A percentile compares a stretch with the other conserved stretches of the same genome.
phyloP scores from a whole-genome alignment of 2,113 vertebrate species.

The Microtus montanus region DNA sequence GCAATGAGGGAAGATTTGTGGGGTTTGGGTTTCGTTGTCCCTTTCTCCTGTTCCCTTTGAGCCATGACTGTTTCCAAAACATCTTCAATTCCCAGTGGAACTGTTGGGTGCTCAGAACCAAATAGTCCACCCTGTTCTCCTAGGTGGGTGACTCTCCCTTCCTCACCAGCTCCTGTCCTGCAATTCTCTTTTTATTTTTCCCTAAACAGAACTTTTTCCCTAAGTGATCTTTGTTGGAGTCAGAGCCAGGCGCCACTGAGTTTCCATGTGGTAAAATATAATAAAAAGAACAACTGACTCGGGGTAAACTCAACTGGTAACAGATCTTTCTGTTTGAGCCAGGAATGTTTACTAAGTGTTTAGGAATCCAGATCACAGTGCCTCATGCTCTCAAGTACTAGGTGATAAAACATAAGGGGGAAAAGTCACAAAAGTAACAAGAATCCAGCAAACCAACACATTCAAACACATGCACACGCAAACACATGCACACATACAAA shows the following conservation, averaged over 20 bases:
- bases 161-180: too few species aligned
- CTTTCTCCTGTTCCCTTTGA: not conserved
- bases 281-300: not conserved
- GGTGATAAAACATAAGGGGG: not conserved
- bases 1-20: not conserved
- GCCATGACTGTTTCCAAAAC: not conserved
- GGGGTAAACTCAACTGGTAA: not conserved
- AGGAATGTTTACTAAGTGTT: not conserved
- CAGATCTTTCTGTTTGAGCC: not conserved
- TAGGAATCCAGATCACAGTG: rapidly evolving
- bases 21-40: too few species aligned
- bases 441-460: not conserved
- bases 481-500: not conserved
- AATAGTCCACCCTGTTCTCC: not conserved
- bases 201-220: not conserved
- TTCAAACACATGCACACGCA: not conserved
- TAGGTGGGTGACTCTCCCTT: not conserved
- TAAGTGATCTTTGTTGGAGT: not conserved
- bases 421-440: not conserved
- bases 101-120: not conserved
- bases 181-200: rapidly evolving
- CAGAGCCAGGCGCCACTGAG: not conserved
- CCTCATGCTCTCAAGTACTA: not conserved
- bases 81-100: rapidly evolving
- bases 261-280: not conserved